Conservation (phyloP, 2,797 vertebrate genomes). For the Botia kubotai region DNA sequence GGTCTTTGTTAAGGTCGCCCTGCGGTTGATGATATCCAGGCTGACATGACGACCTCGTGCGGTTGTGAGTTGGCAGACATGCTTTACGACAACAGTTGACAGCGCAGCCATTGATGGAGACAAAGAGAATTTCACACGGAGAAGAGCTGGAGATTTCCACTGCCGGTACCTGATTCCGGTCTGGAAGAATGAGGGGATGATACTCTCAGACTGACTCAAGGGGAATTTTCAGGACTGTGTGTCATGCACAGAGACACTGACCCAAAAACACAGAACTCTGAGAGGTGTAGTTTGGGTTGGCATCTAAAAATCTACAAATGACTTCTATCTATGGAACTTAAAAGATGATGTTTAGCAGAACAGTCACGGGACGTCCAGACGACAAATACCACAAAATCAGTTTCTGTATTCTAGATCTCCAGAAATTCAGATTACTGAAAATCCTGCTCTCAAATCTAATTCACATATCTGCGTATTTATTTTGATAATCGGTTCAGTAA, state of each 20-base stretch:
- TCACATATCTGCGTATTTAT: too few species aligned
- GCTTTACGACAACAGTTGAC: slow-evolving; percentile 58
- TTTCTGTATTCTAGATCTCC: too few species aligned
- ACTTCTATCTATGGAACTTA: too few species aligned
- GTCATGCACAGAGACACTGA: background rate
- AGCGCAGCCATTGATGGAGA: slow-evolving; percentile 57
- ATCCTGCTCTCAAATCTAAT: too few species aligned
- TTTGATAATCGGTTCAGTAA: too few species aligned
- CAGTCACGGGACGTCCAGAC: too few species aligned
- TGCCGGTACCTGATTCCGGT: slow-evolving; percentile 52
- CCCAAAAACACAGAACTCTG: background rate
- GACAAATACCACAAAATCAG: too few species aligned
- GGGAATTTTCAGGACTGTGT: background rate
- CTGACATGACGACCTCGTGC: slow-evolving; percentile 63
- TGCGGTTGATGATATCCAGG: slow-evolving; percentile 62
- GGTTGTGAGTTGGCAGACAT: slow-evolving; percentile 59
- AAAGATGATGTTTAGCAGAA: too few species aligned
- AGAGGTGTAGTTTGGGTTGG: background rate
- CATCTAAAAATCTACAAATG: background rate
- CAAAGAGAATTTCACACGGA: slow-evolving; percentile 33
- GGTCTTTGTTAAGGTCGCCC: slow-evolving; percentile 52
- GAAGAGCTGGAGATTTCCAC: slow-evolving; percentile 43
- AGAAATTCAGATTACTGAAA: too few species aligned
- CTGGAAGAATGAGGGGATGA: slow-evolving; percentile 22
- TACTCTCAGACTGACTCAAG: slow-evolving; percentile 26